Evolutionary conservation across 2,113 vertebrate species (phyloP).

Genomic region (Sapayoa aenigma): DNA sequence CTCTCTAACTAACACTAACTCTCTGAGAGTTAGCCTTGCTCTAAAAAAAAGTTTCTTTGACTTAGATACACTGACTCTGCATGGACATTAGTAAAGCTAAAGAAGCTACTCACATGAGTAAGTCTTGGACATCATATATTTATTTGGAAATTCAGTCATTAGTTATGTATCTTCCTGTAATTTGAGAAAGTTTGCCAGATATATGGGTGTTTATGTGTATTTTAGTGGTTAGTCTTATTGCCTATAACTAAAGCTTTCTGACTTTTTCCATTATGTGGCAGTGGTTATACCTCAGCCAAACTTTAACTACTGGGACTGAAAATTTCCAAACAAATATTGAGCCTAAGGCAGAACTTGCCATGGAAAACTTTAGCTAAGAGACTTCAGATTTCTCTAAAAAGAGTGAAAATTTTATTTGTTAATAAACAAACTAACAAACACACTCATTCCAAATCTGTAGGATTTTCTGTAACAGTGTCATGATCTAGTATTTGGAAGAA

Average conservation of each 20-base stretch:
- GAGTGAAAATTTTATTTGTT: background rate
- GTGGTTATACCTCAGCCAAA: background rate
- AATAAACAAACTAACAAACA: background rate
- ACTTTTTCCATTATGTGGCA: constrained; percentile 7
- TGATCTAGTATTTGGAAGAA: background rate
- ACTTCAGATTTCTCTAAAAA: background rate
- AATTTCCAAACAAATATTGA: constrained; percentile 13
- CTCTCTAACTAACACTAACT: background rate
- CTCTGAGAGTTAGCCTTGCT: background rate
- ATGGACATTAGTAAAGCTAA: background rate
- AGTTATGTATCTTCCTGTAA: background rate
- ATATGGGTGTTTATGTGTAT: background rate
- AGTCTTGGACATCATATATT: background rate
- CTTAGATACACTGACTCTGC: background rate
- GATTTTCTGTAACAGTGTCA: background rate
- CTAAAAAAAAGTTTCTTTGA: background rate
- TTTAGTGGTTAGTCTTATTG: background rate
- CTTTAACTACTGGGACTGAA: background rate
- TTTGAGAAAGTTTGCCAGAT: background rate
- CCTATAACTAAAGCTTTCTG: background rate
- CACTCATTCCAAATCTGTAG: background rate
- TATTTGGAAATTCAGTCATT: background rate
- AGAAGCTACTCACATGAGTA: background rate
- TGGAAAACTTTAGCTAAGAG: constrained; percentile 10
- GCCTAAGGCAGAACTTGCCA: background rate